Evolutionary conservation across 1,140 invertebrate genomes (phyloP).

Genomic region (Bombus soroeensis): DNA sequence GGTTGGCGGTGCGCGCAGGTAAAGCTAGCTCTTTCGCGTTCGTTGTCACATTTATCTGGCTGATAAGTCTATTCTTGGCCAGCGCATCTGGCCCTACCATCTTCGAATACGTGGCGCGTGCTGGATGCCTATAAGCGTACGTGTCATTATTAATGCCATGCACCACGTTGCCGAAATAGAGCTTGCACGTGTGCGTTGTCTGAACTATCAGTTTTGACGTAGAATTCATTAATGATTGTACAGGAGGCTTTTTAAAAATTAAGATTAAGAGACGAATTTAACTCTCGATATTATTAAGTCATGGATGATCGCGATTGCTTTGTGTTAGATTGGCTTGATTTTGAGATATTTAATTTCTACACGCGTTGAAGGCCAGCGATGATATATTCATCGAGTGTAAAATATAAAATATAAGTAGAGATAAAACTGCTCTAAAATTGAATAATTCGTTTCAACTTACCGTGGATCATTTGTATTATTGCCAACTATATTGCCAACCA

Average conservation of each 20-base stretch:
- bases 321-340: no score
- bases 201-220: no score
- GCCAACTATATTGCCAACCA: neutral
- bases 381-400: neutral
- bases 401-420: neutral
- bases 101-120: slow-evolving; percentile 51
- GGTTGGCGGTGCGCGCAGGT: slow-evolving; percentile 27
- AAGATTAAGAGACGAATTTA: no score
- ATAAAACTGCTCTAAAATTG: neutral
- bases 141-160: slow-evolving; percentile 49
- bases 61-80: slow-evolving; percentile 58
- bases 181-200: no score
- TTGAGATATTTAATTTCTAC: no score
- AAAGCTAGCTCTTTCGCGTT: slow-evolving; percentile 45
- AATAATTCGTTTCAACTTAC: neutral
- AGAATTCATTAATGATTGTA: no score
- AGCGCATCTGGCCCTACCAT: slow-evolving; percentile 50
- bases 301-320: no score
- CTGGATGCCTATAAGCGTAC: slow-evolving; percentile 44
- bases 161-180: slow-evolving; percentile 14
- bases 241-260: no score
- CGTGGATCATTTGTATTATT: neutral
- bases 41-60: slow-evolving; percentile 61
- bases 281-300: no score
- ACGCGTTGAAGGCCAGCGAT: no score